Evolutionary conservation across 1,140 invertebrate genomes (phyloP).

Genomic region (Aricia agestis): DNA sequence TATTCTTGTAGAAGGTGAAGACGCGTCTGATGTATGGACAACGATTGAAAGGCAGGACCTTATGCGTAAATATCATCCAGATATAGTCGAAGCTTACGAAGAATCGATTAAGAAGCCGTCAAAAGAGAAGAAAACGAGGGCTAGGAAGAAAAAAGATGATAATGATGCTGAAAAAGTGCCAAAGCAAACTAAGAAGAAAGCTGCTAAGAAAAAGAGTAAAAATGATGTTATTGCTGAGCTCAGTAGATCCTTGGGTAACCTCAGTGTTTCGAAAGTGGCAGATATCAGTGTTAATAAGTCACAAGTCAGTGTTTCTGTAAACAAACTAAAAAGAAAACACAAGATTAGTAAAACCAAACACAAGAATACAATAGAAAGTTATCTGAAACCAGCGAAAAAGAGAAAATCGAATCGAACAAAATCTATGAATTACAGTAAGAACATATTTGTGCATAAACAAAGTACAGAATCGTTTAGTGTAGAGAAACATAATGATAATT

Average conservation of each 20-base stretch:
- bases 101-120: slow-evolving; percentile 76
- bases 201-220: slow-evolving; percentile 50
- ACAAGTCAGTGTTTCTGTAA: slow-evolving; percentile 55
- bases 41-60: slow-evolving; percentile 83
- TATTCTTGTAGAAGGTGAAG: slow-evolving; percentile 62
- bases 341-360: slow-evolving; percentile 43
- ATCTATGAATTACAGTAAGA: slow-evolving; percentile 38
- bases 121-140: slow-evolving; percentile 75
- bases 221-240: slow-evolving; percentile 32
- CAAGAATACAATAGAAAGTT: slow-evolving; percentile 58
- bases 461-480: neutral
- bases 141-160: slow-evolving; percentile 52
- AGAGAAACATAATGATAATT: neutral
- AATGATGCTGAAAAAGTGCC: slow-evolving; percentile 18
- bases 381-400: slow-evolving; percentile 47
- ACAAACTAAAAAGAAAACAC: slow-evolving; percentile 52
- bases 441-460: slow-evolving; percentile 33
- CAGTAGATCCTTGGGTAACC: slow-evolving; percentile 48
- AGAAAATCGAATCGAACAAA: slow-evolving; percentile 36
- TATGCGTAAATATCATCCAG: slow-evolving; percentile 81
- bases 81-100: slow-evolving; percentile 74
- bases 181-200: slow-evolving; percentile 70
- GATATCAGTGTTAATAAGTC: slow-evolving; percentile 45
- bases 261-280: slow-evolving; percentile 42
- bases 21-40: slow-evolving; percentile 72